A percentile compares a stretch with the other conserved stretches of the same genome.
phyloP scores from a whole-genome alignment of 2,113 vertebrate genomes.

The Regulus satrapa region DNA sequence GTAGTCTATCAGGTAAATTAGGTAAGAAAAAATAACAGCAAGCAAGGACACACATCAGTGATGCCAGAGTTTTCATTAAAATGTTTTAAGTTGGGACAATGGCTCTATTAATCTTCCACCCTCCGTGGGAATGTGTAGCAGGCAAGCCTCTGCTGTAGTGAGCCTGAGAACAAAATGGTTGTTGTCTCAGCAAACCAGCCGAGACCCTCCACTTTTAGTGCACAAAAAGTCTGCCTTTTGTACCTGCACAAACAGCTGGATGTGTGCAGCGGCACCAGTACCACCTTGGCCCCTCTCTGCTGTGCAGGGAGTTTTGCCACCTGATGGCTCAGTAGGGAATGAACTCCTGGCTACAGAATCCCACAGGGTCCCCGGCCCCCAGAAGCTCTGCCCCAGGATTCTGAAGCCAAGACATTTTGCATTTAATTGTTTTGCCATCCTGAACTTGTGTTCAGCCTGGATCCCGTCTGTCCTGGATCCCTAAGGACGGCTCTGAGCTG shows the following conservation, averaged over 20 bases:
- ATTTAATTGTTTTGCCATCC: constrained; percentile 49
- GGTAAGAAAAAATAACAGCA: constrained; percentile 25
- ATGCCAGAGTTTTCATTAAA: constrained; percentile 36
- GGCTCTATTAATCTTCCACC: constrained; percentile 26
- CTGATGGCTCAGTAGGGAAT: neutral
- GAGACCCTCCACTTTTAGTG: neutral
- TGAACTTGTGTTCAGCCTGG: constrained; percentile 40
- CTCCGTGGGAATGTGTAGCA: accelerated
- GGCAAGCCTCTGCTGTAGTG: neutral
- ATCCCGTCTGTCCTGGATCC: constrained; percentile 23
- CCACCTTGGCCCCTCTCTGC: neutral
- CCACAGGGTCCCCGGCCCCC: neutral
- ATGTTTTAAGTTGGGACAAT: constrained; percentile 39
- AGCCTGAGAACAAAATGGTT: neutral
- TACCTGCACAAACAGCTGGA: neutral
- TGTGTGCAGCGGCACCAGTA: accelerated
- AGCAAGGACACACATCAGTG: constrained; percentile 30
- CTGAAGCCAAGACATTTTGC: neutral
- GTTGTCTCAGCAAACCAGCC: neutral
- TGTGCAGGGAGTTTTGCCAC: neutral
- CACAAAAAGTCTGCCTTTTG: neutral
- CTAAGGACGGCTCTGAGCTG: constrained; percentile 32
- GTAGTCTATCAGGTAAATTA: constrained; percentile 42
- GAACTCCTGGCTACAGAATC: neutral
- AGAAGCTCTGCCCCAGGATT: neutral